phyloP scores from a whole-genome alignment of 2,113 vertebrate genomes.

The Oophaga pumilio region DNA sequence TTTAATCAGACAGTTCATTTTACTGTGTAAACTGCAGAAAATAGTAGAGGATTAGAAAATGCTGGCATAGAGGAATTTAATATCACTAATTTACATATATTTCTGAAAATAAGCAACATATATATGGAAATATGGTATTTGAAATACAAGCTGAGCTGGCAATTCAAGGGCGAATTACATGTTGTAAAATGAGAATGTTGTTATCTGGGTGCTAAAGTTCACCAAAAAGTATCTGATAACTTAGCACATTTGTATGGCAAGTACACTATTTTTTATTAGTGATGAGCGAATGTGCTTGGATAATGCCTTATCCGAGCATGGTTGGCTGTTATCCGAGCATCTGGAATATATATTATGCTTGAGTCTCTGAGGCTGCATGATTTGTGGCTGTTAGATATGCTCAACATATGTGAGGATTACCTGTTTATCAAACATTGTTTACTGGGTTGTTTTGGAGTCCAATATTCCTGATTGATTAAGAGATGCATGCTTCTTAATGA shows the following conservation, averaged over 20 bases:
- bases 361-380: too few species aligned
- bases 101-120: not conserved
- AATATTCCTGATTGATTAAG: too few species aligned
- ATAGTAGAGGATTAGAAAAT: conserved; percentile 8
- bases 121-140: conserved; percentile 13
- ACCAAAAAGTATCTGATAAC: not conserved
- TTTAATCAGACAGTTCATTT: conserved; percentile 39
- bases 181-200: not conserved
- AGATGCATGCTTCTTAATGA: too few species aligned
- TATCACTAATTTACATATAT: conserved; percentile 7
- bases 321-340: too few species aligned
- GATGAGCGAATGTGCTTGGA: too few species aligned
- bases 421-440: too few species aligned
- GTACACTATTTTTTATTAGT: not conserved
- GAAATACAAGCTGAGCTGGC: conserved; percentile 7
- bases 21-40: conserved; percentile 18
- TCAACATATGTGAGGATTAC: too few species aligned
- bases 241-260: not conserved
- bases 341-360: too few species aligned
- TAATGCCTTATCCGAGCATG: too few species aligned
- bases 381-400: too few species aligned
- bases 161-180: not conserved
- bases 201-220: not conserved
- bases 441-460: too few species aligned
- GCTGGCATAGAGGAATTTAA: conserved; percentile 2